Evolutionary conservation across 1,140 invertebrate genomes (phyloP).

Genomic region (Onthophagus taurus): DNA sequence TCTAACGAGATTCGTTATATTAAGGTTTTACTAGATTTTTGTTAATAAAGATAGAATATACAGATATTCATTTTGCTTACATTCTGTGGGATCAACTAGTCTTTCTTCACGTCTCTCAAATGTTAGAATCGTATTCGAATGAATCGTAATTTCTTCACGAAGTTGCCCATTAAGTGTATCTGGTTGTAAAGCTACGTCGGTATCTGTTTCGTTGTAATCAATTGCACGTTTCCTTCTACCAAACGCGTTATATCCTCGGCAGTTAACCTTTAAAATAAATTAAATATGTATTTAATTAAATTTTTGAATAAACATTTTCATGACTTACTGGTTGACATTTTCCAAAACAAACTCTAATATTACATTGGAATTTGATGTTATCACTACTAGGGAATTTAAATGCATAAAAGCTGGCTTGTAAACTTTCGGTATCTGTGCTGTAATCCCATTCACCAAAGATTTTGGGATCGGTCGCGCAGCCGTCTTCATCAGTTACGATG

Average conservation of each 20-base stretch:
- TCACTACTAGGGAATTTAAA: slow-evolving; percentile 94
- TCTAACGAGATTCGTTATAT: too few species aligned
- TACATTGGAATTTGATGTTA: slow-evolving; percentile 92
- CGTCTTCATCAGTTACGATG: slow-evolving; percentile 86
- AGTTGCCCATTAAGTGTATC: slow-evolving; percentile 67
- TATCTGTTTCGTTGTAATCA: slow-evolving; percentile 43
- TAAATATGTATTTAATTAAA: not conserved
- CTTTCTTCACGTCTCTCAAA: slow-evolving; percentile 72
- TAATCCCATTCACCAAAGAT: slow-evolving; percentile 92
- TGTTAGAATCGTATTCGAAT: slow-evolving; percentile 84
- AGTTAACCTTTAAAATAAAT: slow-evolving; percentile 63
- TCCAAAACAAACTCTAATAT: slow-evolving; percentile 90
- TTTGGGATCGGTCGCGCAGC: slow-evolving; percentile 83
- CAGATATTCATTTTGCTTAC: slow-evolving; percentile 39
- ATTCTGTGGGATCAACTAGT: slow-evolving; percentile 56
- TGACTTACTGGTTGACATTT: slow-evolving; percentile 82
- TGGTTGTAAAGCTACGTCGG: slow-evolving; percentile 47
- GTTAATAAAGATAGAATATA: too few species aligned
- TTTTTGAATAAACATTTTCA: not conserved
- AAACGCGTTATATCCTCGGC: slow-evolving; percentile 81
- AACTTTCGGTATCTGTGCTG: slow-evolving; percentile 68
- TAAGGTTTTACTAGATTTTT: too few species aligned
- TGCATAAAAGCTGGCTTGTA: slow-evolving; percentile 83
- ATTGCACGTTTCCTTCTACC: slow-evolving; percentile 67
- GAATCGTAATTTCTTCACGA: slow-evolving; percentile 85